phyloP scores from a whole-genome alignment of 2,888 invertebrate species.

The Drosophila mimetica region DNA sequence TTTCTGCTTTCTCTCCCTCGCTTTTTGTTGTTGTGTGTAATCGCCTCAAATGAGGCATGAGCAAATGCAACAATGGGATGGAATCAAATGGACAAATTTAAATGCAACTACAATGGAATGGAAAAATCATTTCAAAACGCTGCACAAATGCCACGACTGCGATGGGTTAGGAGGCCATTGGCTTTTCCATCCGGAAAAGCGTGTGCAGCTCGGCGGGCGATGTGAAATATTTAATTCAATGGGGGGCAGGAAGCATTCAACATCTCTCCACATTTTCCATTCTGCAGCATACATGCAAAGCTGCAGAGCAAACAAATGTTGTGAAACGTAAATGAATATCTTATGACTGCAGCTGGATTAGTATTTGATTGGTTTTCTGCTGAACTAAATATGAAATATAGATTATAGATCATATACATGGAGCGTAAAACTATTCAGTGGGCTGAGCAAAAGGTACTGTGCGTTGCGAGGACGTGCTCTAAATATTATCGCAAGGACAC shows the following conservation, averaged over 20 bases:
- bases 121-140: conserved; percentile 57
- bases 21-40: conserved; percentile 29
- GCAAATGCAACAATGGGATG: conserved; percentile 43
- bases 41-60: conserved; percentile 62
- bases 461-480: neutral
- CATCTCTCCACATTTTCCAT: conserved; percentile 15
- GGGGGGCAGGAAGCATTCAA: conserved; percentile 8
- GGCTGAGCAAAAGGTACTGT: no score
- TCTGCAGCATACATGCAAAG: conserved; percentile 8
- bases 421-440: neutral
- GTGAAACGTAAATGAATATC: conserved; percentile 18
- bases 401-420: neutral
- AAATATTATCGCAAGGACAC: conserved; percentile 7
- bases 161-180: conserved; percentile 1
- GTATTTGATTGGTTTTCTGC: conserved; percentile 28
- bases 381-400: neutral
- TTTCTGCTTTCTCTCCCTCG: neutral
- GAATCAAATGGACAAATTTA: conserved; percentile 53
- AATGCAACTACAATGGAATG: conserved; percentile 61
- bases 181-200: conserved; percentile 5
- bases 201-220: conserved; percentile 1
- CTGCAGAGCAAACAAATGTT: conserved; percentile 20
- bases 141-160: conserved; percentile 38
- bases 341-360: conserved; percentile 32
- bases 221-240: conserved; percentile 40